Evolutionary conservation across 2,113 vertebrate species (phyloP), one percentile per base, ranked within the genome.

Genomic region (Willisornis vidua): DNA sequence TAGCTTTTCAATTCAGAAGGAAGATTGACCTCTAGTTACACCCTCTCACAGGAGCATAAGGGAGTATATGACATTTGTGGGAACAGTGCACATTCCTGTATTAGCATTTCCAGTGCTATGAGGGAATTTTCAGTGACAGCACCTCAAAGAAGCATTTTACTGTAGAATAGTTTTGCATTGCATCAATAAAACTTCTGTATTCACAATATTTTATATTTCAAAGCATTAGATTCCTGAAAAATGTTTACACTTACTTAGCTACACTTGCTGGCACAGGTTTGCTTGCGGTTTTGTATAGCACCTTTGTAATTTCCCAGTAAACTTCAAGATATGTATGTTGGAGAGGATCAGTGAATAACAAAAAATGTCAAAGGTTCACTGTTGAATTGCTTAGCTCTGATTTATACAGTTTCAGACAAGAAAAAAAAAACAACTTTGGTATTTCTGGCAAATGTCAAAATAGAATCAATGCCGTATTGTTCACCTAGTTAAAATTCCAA

Each of bases 391-490:
- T 79, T 76, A 70, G 68, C 37, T 95, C 62, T 89, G 43, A 85
- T 89, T 93, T 94, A 48, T 80, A 68, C 18, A 16, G 41, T 70
- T 89, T 83, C 78, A 88, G 79, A 52, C 89, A 93, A 79, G 87
- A 2, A 26, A 48, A 89, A 89, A 33, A 43, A 13, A 5, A 12
- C 41, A 41, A 14, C 66, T 80, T 94, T 1, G 26, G 51, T 90
- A 62, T 86, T 95, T 68, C 26, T 90, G 92, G 79, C 79, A 93
- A 92, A 93, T 86, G 94, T 92, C 94, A 97, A 75, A 97, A 78
- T 59, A 72, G 92, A 94, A 94, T 96, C 88, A 97, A 92, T 95
- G 95, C 48, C 74, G 85, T 62, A 96, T 97, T 95, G 95, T 96
- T 97, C 93, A 89, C 65, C 76, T 88, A 78, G 92, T 88, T 88